A percentile compares a stretch with the other conserved stretches of the same genome.
phyloP scores from a whole-genome alignment of 2,797 vertebrate genomes.

The Hypotaenidia philippensis region DNA sequence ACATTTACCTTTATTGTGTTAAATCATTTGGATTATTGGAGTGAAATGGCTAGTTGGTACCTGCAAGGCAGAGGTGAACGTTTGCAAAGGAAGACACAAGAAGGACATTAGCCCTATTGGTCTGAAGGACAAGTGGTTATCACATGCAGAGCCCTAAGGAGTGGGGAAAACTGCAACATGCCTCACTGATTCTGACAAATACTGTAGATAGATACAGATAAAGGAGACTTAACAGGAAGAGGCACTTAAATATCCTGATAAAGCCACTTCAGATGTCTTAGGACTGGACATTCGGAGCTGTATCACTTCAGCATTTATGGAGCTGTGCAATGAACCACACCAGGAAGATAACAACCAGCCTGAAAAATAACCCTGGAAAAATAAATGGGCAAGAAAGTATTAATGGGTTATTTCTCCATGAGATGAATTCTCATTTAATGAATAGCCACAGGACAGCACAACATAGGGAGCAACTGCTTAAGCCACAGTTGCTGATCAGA shows the following conservation, averaged over 20 bases:
- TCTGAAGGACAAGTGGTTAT: neutral
- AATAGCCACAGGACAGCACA: neutral
- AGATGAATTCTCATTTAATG: neutral
- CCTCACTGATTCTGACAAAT: neutral
- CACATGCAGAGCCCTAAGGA: neutral
- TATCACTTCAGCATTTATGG: neutral
- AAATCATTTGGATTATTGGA: neutral
- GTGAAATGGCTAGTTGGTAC: neutral
- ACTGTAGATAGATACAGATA: neutral
- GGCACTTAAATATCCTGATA: neutral
- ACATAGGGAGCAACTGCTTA: neutral
- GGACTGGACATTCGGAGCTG: neutral
- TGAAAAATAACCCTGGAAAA: conserved; percentile 9
- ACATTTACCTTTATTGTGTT: neutral
- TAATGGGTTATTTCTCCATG: neutral
- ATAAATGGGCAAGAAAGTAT: conserved; percentile 1
- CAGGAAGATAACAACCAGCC: neutral
- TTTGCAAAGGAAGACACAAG: neutral
- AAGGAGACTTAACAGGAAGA: neutral
- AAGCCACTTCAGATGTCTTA: neutral
- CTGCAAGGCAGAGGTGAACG: neutral
- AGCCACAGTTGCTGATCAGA: neutral
- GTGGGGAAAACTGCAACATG: neutral
- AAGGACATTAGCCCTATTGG: neutral
- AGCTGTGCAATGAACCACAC: neutral